These are phyloP conservation scores for Heliconius sara DNA, from an alignment of 2,888 invertebrate species.

Conservation along the genomic window DNA sequence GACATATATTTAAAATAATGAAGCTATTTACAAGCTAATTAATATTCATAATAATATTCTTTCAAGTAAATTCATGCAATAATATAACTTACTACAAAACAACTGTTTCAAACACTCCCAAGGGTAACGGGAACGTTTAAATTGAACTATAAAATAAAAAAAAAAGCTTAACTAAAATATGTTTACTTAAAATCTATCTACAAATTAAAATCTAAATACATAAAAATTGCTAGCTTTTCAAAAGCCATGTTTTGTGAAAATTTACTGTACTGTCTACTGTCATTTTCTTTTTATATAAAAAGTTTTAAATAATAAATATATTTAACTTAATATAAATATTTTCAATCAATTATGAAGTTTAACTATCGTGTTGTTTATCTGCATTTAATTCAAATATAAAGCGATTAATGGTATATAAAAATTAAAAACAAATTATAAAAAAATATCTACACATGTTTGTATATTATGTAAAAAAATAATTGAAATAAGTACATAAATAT, in stretches of 20 bases:
- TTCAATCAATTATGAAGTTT: not conserved
- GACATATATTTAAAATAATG: not conserved
- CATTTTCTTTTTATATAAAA: not conserved
- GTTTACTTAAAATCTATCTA: slow-evolving; percentile 20
- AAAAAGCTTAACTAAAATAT: slow-evolving; percentile 45
- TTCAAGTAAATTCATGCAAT: slow-evolving; percentile 45
- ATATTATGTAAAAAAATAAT: not conserved
- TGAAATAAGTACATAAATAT: not conserved
- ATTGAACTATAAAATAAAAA: slow-evolving; percentile 65
- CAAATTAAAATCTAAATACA: not conserved
- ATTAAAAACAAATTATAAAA: not conserved
- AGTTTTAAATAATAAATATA: not conserved
- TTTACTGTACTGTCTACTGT: not conserved
- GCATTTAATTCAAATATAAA: not conserved
- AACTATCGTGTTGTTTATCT: not conserved
- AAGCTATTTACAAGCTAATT: slow-evolving; percentile 38
- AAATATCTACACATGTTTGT: not conserved
- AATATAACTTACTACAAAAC: slow-evolving; percentile 66
- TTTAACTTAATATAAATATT: not conserved
- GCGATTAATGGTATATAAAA: not conserved
- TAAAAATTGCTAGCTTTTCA: not conserved
- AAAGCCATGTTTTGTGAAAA: not conserved
- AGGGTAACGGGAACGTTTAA: slow-evolving; percentile 62
- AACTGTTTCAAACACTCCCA: slow-evolving; percentile 61
- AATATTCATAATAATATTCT: not conserved